Conservation (phyloP, 2,888 invertebrate genomes). For the Anthoptus insignis region DNA sequence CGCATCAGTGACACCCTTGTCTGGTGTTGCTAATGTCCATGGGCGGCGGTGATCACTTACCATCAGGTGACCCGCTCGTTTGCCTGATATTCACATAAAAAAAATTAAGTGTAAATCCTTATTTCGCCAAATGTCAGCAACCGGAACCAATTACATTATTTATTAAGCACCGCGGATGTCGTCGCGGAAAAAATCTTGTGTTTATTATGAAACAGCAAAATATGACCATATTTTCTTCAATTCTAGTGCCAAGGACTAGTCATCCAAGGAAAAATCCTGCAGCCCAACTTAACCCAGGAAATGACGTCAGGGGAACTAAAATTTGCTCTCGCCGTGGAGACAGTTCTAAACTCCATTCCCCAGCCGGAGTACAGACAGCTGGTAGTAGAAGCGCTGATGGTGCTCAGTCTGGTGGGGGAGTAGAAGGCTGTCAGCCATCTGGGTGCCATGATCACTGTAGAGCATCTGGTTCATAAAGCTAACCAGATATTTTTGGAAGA, state of each 20-base stretch:
- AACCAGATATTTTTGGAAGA: conserved; percentile 98
- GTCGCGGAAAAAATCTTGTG: too few relatives aligned
- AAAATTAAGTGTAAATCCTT: too few relatives aligned
- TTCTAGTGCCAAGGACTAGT: conserved; percentile 95
- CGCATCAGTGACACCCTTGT: too few relatives aligned
- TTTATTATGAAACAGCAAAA: too few relatives aligned
- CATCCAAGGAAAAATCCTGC: conserved; percentile 96
- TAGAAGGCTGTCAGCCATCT: conserved; percentile 93
- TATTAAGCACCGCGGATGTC: too few relatives aligned
- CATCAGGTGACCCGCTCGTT: too few relatives aligned
- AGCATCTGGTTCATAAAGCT: conserved; percentile 97
- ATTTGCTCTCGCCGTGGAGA: conserved; percentile 99
- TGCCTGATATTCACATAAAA: too few relatives aligned
- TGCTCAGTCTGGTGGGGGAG: conserved; percentile 96
- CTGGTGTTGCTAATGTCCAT: too few relatives aligned
- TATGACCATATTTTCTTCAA: background rate
- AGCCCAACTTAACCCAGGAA: conserved; percentile 98
- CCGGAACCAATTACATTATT: too few relatives aligned
- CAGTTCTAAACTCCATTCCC: conserved; percentile 98
- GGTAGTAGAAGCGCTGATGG: conserved; percentile 99
- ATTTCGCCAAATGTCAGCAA: too few relatives aligned
- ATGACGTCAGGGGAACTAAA: conserved; percentile 99
- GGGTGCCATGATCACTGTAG: conserved; percentile 95
- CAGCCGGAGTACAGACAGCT: conserved; percentile 99
- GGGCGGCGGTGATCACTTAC: too few relatives aligned